Evolutionary conservation across 2,888 invertebrate genomes (phyloP).

Genomic region (Rhamnusium bicolor): DNA sequence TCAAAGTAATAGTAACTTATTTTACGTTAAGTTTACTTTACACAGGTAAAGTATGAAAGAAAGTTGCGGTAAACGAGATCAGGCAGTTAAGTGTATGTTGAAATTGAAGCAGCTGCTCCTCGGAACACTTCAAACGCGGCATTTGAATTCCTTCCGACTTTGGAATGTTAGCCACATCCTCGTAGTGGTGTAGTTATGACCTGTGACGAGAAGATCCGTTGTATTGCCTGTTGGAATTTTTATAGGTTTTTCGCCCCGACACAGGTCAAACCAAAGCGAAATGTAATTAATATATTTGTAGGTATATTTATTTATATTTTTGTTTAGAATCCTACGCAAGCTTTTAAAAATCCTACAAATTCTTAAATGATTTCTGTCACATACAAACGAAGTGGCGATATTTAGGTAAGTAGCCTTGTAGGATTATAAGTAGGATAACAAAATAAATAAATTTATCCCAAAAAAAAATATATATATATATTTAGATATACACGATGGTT

Average conservation of each 20-base stretch:
- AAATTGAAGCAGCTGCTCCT: conserved; percentile 13
- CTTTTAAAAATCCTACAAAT: no score
- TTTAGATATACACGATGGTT: no score
- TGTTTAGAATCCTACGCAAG: no score
- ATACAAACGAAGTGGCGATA: no score
- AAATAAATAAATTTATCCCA: no score
- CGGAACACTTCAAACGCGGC: conserved; percentile 17
- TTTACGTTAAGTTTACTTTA: conserved; percentile 12
- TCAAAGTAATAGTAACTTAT: conserved; percentile 9
- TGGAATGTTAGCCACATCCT: conserved; percentile 7
- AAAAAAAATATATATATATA: no score
- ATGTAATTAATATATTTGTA: neutral
- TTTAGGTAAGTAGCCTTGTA: no score
- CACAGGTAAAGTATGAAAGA: conserved; percentile 9
- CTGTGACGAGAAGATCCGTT: neutral
- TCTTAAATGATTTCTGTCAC: no score
- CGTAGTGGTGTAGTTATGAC: conserved; percentile 8
- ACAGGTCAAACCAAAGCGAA: neutral
- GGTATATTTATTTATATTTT: no score
- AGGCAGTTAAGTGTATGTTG: conserved; percentile 4
- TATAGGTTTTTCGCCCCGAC: neutral
- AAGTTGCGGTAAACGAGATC: conserved; percentile 24
- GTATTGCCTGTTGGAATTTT: neutral
- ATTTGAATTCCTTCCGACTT: conserved; percentile 8
- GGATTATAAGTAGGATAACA: no score